Evolutionary conservation across 1,140 invertebrate species (phyloP), one percentile per base, ranked within the genome.

Genomic region (Diuraphis noxia): DNA sequence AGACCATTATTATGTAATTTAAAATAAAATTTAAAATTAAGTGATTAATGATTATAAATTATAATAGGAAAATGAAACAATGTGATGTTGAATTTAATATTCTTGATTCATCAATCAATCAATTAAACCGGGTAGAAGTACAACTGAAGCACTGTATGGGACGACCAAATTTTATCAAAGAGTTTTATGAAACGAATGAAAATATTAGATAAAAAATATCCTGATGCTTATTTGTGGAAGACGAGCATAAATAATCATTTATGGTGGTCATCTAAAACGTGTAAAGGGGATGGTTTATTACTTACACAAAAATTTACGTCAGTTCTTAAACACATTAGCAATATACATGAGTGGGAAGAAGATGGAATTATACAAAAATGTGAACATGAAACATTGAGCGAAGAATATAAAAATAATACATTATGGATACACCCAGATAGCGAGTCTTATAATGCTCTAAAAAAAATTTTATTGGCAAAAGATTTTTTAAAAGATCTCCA

Each of bases 231-330:
- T 41, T 41, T 41, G 25, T 89, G 88, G 88, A 89, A 89, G 19
- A 25, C 43, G 9, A 89, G 88, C 25, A 89, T 89, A 56, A 89
- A 56, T 56, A 89, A 89, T 40, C 88, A 89, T 72, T 56, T 89
- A 72, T 89, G 88, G 88, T 88, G 87, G 87, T 46, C 41, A 25
- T 30, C 87, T 52, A 30, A 34, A 36, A 88, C 49, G 1, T 88
- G 88, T 72, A 38, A 72, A n/a, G 88, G 19, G 13, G 36, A 89
- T 72, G 34, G 25, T 8, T 17, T 8, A 38, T 81, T 81, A 81
- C 36, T 81, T 8, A 21, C 10, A 38, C 23, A 81, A 38, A 81
- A 81, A 81, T 81, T 40, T 38, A 38, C 36, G 0, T 81, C 77
- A 38, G 36, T 81, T 38, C 21, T 81, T 38, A 0, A 81, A 21